These are phyloP conservation scores for Notothenia rossii DNA, from an alignment of 2,113 vertebrate genomes.

Conservation along the genomic window DNA sequence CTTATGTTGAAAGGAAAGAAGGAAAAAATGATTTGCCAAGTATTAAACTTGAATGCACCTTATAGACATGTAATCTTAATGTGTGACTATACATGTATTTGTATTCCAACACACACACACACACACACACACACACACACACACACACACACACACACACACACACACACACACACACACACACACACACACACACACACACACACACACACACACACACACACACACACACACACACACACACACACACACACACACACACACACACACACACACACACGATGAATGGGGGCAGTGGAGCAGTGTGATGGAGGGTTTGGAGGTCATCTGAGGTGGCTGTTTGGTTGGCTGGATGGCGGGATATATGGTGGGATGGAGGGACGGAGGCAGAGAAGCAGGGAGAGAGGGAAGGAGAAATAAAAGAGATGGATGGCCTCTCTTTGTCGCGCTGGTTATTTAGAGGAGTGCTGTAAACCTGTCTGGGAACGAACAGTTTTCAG, in stretches of 20 bases:
- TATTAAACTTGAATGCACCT: too few relatives aligned
- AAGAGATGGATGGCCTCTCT: slow-evolving; percentile 81
- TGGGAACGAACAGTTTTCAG: slow-evolving; percentile 82
- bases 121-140: not conserved
- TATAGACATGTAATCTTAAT: too few relatives aligned
- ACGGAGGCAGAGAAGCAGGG: slow-evolving; percentile 23
- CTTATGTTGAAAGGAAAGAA: too few relatives aligned
- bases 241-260: slow-evolving; percentile 2
- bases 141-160: not conserved
- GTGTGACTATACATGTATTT: too few relatives aligned
- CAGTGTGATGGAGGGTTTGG: not conserved
- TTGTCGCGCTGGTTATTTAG: slow-evolving; percentile 82
- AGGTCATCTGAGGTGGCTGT: slow-evolving; percentile 21
- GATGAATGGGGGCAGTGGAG: not conserved
- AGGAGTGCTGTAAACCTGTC: slow-evolving; percentile 80
- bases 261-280: too few relatives aligned
- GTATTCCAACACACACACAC: too few relatives aligned
- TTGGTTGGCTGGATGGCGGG: not conserved
- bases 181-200: not conserved
- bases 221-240: not conserved
- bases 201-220: too few relatives aligned
- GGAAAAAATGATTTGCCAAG: too few relatives aligned
- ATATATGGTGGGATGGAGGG: not conserved
- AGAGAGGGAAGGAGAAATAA: slow-evolving; percentile 72
- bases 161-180: slow-evolving; percentile 11